Conservation (phyloP, 2,113 vertebrate species). For the Solenodon paradoxus region DNA sequence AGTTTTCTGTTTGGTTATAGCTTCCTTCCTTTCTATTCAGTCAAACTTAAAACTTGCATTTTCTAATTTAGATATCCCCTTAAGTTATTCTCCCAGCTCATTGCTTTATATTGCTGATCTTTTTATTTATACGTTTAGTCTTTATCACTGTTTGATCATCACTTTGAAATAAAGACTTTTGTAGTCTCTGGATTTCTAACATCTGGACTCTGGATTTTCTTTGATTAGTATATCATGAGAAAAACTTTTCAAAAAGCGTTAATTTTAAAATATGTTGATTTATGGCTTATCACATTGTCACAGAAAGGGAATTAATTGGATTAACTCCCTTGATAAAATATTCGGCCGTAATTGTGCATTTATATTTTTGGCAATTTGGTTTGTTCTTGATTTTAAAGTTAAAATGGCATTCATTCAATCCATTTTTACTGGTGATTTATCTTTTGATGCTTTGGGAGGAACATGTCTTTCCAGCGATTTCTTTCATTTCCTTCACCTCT, state of each 20-base stretch:
- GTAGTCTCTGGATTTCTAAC: background rate
- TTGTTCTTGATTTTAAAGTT: background rate
- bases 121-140: background rate
- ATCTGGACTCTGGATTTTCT: background rate
- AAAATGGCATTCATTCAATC: background rate
- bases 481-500: background rate
- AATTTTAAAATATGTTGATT: background rate
- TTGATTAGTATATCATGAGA: background rate
- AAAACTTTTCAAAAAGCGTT: background rate
- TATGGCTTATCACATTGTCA: background rate
- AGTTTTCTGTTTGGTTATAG: background rate
- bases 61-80: background rate
- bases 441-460: background rate
- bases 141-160: background rate
- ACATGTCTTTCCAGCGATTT: background rate
- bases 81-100: background rate
- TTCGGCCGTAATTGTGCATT: background rate
- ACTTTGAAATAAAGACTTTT: background rate
- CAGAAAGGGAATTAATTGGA: constrained; percentile 24
- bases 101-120: background rate
- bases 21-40: background rate
- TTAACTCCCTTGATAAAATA: background rate
- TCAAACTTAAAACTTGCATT: background rate
- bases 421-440: background rate
- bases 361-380: background rate